Evolutionary conservation across 1,140 invertebrate genomes (phyloP).

Genomic region (Drosophila tristis): DNA sequence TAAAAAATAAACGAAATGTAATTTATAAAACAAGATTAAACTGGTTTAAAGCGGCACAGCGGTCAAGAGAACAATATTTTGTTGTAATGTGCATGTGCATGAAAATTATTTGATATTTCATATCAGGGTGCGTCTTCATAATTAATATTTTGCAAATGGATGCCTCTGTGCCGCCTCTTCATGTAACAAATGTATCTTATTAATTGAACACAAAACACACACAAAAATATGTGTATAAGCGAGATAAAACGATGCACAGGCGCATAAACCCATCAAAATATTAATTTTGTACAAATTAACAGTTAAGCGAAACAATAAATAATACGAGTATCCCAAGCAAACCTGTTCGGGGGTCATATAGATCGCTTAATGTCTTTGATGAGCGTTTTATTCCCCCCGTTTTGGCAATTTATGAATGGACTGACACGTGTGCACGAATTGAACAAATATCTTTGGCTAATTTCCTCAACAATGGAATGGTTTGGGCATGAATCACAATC

Average conservation of each 20-base stretch:
- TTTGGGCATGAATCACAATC: constrained; percentile 30
- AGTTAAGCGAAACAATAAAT: constrained; percentile 26
- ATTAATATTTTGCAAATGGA: constrained; percentile 41
- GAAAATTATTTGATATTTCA: constrained; percentile 24
- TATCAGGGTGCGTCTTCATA: constrained; percentile 39
- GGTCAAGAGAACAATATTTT: constrained; percentile 60
- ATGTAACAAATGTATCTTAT: constrained; percentile 28
- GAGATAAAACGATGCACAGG: constrained; percentile 22
- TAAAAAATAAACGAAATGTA: constrained; percentile 20
- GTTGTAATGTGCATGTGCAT: constrained; percentile 28
- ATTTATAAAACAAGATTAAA: constrained; percentile 53
- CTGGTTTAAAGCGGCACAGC: constrained; percentile 47
- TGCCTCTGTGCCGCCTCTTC: constrained; percentile 27
- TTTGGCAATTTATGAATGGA: constrained; percentile 40
- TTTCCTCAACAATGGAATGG: constrained; percentile 41
- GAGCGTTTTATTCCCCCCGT: constrained; percentile 36
- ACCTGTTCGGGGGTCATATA: constrained; percentile 5
- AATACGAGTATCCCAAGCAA: neutral
- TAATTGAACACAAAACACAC: constrained; percentile 26
- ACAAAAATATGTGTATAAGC: constrained; percentile 34
- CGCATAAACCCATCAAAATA: constrained; percentile 42
- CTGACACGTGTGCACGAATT: constrained; percentile 33
- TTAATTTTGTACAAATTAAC: constrained; percentile 34
- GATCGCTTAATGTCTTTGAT: constrained; percentile 27
- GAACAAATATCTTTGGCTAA: constrained; percentile 44